Evolutionary conservation across 2,113 vertebrate species (phyloP).

Genomic region (Mesitornis unicolor): DNA sequence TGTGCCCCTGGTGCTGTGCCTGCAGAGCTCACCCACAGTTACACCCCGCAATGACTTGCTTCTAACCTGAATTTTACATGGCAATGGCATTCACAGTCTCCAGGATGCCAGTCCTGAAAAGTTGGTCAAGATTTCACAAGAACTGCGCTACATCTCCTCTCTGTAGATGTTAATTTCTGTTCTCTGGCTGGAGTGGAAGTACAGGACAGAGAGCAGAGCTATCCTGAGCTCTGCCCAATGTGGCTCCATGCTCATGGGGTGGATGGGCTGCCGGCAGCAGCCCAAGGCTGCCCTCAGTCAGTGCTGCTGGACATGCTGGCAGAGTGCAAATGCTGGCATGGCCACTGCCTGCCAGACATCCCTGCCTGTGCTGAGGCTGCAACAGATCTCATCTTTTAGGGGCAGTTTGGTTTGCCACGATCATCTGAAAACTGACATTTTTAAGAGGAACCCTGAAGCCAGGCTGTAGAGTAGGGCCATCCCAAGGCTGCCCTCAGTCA

Average conservation of each 20-base stretch:
- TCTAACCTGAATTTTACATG: neutral
- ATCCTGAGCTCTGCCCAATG: rapidly evolving
- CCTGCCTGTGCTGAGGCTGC: neutral
- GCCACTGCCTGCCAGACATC: neutral
- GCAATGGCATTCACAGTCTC: neutral
- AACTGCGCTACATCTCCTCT: neutral
- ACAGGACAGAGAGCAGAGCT: neutral
- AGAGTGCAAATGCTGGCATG: rapidly evolving
- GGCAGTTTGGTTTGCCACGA: neutral
- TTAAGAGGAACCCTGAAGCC: neutral
- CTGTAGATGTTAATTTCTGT: neutral
- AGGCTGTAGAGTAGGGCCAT: neutral
- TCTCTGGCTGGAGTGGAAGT: rapidly evolving
- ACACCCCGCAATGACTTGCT: rapidly evolving
- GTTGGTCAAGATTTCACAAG: neutral
- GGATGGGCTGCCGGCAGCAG: rapidly evolving
- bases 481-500: neutral
- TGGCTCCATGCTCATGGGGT: rapidly evolving
- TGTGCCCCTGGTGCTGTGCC: rapidly evolving
- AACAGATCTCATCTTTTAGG: neutral
- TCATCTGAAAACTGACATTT: neutral
- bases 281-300: neutral
- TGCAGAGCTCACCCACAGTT: neutral
- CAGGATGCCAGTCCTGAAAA: rapidly evolving
- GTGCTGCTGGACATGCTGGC: rapidly evolving